Evolutionary conservation across 2,888 invertebrate genomes (phyloP), one percentile per base, ranked within the genome.

Genomic region (Tenthredo notha): DNA sequence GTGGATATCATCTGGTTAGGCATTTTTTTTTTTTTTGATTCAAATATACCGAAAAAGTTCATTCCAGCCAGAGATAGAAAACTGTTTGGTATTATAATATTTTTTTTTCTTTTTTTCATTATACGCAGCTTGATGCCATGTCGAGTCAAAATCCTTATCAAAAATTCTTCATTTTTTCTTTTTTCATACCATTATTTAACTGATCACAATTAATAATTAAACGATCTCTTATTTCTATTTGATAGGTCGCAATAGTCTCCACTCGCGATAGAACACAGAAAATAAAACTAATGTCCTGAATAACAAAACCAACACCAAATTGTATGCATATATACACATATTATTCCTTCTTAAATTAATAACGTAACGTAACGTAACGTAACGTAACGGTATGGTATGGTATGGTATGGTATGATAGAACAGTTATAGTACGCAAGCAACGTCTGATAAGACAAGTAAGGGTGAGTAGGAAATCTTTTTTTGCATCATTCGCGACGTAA

Each of bases 401-500:
- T 40, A 40, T 40, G 40, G 9, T 12, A 43, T 12, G n/a, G n/a
- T 50, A 77, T 77, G 33, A 9, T 77, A 15, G 29, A 54, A 47
- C 47, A 33, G n/a, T 18, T n/a, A 72, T 77, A 50, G 33, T 54
- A 77, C 50, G 77, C 77, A 77, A 47, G 54, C 50, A 77, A 77
- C 33, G 33, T 54, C 77, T 10, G 18, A 67, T 67, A 33, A 67
- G 67, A 67, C 67, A 25, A 33, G 6, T 67, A 33, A 33, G 70
- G 25, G 37, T 74, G 33, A 21, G 37, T 21, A 21, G 72, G 43
- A 72, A 75, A 43, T 2, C 25, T 29, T 12, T 37, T 61, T 54
- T 54, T 6, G 61, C 33, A 83, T 67, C 58, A 78, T 61, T 87
- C 88, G 86, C 87, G 88, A 89, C 89, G 86, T 88, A 87, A 87